These are phyloP conservation scores for Eumaeus atala DNA, from an alignment of 1,140 invertebrate species.

Conservation along the genomic window DNA sequence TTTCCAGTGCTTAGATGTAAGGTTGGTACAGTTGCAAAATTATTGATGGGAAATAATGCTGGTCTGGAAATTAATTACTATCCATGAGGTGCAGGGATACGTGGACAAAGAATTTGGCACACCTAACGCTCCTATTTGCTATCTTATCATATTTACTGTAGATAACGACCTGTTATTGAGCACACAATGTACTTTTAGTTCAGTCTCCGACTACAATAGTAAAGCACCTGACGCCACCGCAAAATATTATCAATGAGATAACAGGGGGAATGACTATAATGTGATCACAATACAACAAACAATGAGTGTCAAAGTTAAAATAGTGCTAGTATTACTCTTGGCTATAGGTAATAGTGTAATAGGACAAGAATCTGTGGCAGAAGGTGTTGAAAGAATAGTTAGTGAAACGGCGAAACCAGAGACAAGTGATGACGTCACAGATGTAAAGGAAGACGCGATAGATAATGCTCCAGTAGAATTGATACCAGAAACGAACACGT, in stretches of 20 bases:
- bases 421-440: slow-evolving; percentile 20
- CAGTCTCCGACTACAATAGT: slow-evolving; percentile 53
- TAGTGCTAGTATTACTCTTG: slow-evolving; percentile 50
- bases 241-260: slow-evolving; percentile 49
- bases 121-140: slow-evolving; percentile 67
- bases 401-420: slow-evolving; percentile 35
- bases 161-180: slow-evolving; percentile 62
- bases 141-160: slow-evolving; percentile 63
- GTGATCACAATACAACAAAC: slow-evolving; percentile 39
- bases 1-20: not conserved
- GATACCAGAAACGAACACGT: slow-evolving; percentile 26
- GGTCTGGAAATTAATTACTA: slow-evolving; percentile 9
- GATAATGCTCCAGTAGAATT: slow-evolving; percentile 40
- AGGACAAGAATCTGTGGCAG: slow-evolving; percentile 45
- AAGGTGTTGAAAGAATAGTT: slow-evolving; percentile 39
- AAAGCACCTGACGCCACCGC: slow-evolving; percentile 48
- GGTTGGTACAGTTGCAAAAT: not conserved
- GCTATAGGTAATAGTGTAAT: slow-evolving; percentile 50
- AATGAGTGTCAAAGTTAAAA: slow-evolving; percentile 57
- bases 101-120: slow-evolving; percentile 70
- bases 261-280: slow-evolving; percentile 38
- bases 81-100: slow-evolving; percentile 27
- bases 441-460: slow-evolving; percentile 26
- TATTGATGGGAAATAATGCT: not conserved
- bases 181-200: slow-evolving; percentile 54